phyloP scores from a whole-genome alignment of 2,888 invertebrate genomes.

The Tinea trinotella region DNA sequence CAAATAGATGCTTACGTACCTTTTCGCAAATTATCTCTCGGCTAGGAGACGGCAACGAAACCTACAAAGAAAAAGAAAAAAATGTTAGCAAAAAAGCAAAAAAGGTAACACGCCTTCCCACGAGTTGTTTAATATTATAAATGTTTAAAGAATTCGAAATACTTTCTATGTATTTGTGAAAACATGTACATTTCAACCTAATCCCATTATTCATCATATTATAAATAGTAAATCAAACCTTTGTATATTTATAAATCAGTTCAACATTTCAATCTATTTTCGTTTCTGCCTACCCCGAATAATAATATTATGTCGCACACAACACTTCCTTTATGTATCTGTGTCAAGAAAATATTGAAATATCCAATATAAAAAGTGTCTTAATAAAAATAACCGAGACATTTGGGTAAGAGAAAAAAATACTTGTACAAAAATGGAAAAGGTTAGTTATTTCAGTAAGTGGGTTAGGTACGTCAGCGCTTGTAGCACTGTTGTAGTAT shows the following conservation, averaged over 20 bases:
- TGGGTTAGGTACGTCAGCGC: background rate
- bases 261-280: too few species aligned
- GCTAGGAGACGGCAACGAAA: slow-evolving; percentile 44
- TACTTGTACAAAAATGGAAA: background rate
- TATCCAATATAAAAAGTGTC: background rate
- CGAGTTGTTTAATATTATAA: background rate
- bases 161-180: too few species aligned
- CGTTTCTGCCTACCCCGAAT: too few species aligned
- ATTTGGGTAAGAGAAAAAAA: background rate
- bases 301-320: too few species aligned
- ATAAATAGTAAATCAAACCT: too few species aligned
- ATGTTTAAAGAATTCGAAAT: too few species aligned
- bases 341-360: background rate
- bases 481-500: slow-evolving; percentile 1
- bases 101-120: background rate
- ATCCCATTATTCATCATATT: too few species aligned
- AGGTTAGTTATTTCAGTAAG: background rate
- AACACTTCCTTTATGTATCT: too few species aligned
- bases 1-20: slow-evolving; percentile 55
- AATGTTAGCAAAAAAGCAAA: slow-evolving; percentile 5
- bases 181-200: too few species aligned
- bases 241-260: too few species aligned
- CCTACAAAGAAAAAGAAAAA: slow-evolving; percentile 5
- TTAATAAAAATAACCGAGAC: background rate
- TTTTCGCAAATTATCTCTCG: slow-evolving; percentile 59